phyloP scores from a whole-genome alignment of 2,113 vertebrate species.

The Pelobates fuscus region DNA sequence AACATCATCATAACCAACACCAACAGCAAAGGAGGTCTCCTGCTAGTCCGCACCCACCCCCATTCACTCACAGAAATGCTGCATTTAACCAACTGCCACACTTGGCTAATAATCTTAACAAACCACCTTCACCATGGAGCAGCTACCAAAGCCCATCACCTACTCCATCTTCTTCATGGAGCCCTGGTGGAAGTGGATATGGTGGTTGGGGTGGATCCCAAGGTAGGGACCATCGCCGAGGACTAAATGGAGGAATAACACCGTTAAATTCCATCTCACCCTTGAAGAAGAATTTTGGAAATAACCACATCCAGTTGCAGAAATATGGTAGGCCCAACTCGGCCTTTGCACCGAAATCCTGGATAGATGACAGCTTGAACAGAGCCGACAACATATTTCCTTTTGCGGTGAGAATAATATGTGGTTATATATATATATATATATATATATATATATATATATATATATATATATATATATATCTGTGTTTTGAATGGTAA shows the following conservation, averaged over 20 bases:
- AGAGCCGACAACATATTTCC: slow-evolving; percentile 93
- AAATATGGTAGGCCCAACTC: slow-evolving; percentile 93
- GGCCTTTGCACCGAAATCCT: slow-evolving; percentile 93
- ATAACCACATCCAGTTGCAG: slow-evolving; percentile 93
- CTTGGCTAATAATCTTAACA: slow-evolving; percentile 90
- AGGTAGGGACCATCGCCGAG: slow-evolving; percentile 91
- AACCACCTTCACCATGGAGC: slow-evolving; percentile 95
- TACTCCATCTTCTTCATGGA: slow-evolving; percentile 91
- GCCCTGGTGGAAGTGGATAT: slow-evolving; percentile 91
- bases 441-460: too few species aligned
- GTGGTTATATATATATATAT: neutral
- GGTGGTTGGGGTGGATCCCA: slow-evolving; percentile 95
- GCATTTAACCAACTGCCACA: slow-evolving; percentile 96
- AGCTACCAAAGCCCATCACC: slow-evolving; percentile 97
- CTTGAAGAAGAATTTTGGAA: slow-evolving; percentile 96
- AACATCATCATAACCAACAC: slow-evolving; percentile 95
- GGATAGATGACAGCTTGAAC: slow-evolving; percentile 93
- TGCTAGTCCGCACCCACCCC: slow-evolving; percentile 91
- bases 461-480: neutral
- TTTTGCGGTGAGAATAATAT: slow-evolving; percentile 86
- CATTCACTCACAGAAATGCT: slow-evolving; percentile 92
- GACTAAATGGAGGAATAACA: slow-evolving; percentile 88
- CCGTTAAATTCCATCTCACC: slow-evolving; percentile 96
- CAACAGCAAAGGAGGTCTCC: slow-evolving; percentile 94
- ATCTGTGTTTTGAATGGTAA: too few species aligned